Percentiles rank a stretch among this genome's conserved stretches.
These are phyloP conservation scores for Lacerta agilis DNA, from an alignment of 2,797 vertebrate species.

Conservation along the genomic window DNA sequence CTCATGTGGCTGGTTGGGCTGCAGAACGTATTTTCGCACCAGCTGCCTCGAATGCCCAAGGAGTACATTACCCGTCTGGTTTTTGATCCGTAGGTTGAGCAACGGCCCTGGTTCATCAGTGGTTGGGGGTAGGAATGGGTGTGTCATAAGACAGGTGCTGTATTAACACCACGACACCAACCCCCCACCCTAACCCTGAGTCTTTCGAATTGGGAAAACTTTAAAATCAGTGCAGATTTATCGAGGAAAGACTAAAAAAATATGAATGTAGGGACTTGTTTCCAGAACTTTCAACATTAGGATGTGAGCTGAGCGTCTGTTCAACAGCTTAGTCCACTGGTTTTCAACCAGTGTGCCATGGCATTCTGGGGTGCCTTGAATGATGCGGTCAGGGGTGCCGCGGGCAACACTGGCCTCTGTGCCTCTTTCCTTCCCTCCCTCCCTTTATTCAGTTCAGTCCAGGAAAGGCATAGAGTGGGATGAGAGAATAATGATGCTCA, in stretches of 20 bases:
- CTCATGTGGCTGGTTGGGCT: conserved; percentile 97
- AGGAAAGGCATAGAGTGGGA: neutral
- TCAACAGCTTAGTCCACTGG: neutral
- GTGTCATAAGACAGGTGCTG: neutral
- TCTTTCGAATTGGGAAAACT: neutral
- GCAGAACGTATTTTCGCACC: conserved; percentile 98
- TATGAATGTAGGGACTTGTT: neutral
- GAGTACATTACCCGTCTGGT: conserved; percentile 98
- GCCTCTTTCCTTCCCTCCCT: no score
- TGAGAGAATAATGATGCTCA: neutral
- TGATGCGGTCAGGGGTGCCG: no score
- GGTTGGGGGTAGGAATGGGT: neutral
- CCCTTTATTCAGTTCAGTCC: neutral
- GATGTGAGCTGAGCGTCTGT: neutral
- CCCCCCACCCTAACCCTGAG: neutral
- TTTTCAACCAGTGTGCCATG: no score
- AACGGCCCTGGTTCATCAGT: neutral
- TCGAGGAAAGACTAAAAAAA: neutral
- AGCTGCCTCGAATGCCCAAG: conserved; percentile 98
- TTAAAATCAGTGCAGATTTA: neutral
- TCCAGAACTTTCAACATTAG: neutral
- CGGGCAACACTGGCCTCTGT: no score
- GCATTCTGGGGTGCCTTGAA: no score
- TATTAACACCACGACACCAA: neutral
- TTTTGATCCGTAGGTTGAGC: conserved; percentile 89